These are phyloP conservation scores for Volucella inflata DNA, from an alignment of 2,888 invertebrate genomes.

Conservation along the genomic window DNA sequence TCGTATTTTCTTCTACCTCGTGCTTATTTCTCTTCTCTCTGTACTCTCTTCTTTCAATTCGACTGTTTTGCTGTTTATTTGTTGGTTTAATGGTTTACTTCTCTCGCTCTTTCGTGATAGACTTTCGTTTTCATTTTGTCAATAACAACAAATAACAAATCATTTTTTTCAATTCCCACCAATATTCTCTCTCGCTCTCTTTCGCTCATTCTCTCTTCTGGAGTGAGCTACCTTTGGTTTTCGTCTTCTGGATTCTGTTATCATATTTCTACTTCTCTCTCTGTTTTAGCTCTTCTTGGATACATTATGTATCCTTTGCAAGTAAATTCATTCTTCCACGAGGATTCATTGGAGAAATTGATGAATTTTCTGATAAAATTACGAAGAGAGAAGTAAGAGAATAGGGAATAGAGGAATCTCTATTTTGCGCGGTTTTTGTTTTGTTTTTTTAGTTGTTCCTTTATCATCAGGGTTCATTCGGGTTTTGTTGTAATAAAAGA, in stretches of 20 bases:
- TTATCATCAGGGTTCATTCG: background rate
- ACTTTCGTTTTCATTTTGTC: constrained; percentile 73
- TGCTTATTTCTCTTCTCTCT: constrained; percentile 16
- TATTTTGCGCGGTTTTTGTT: constrained; percentile 65
- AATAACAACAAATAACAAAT: constrained; percentile 72
- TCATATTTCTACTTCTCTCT: constrained; percentile 29
- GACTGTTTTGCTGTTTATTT: constrained; percentile 35
- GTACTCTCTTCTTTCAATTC: background rate
- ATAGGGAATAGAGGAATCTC: constrained; percentile 1
- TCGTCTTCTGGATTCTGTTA: constrained; percentile 12
- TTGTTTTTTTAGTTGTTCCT: constrained; percentile 12
- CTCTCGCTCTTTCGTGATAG: constrained; percentile 55
- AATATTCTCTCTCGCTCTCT: constrained; percentile 2
- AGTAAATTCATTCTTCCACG: constrained; percentile 36
- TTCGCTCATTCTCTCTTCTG: background rate
- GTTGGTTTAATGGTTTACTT: constrained; percentile 29
- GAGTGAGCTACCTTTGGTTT: background rate
- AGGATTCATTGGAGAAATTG: constrained; percentile 65
- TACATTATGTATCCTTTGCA: background rate
- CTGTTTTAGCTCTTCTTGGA: constrained; percentile 21
- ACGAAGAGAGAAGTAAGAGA: constrained; percentile 15
- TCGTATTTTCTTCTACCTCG: constrained; percentile 34
- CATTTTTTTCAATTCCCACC: constrained; percentile 18
- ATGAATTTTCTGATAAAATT: constrained; percentile 46
- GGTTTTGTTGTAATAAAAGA: constrained; percentile 1